Conservation (phyloP, 2,113 vertebrate genomes). For the Microcebus griseorufus region DNA sequence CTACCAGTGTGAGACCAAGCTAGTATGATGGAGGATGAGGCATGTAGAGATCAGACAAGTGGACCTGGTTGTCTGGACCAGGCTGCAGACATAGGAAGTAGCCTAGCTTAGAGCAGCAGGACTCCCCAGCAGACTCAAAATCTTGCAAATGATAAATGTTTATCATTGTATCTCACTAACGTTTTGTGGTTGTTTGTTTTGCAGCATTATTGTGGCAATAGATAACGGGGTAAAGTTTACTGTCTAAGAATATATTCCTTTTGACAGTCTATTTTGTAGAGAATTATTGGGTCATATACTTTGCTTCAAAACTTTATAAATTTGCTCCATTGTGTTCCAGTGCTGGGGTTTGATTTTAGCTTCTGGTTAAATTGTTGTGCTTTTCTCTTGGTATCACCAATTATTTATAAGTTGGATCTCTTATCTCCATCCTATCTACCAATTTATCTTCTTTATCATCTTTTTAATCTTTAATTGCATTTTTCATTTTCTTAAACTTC, state of each 20-base stretch:
- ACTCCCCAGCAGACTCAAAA: not conserved
- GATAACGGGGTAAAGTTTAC: not conserved
- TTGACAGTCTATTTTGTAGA: conserved; percentile 34
- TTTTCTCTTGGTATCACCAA: conserved; percentile 6
- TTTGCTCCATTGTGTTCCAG: conserved; percentile 37
- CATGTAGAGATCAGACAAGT: not conserved
- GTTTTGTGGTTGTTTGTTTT: conserved; percentile 25
- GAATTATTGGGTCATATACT: conserved; percentile 35
- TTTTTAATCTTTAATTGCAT: conserved; percentile 25
- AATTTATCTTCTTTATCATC: conserved; percentile 28
- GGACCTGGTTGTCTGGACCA: not conserved
- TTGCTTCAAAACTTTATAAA: conserved; percentile 40
- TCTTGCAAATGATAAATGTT: not conserved
- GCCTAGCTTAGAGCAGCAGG: not conserved
- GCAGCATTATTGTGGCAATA: conserved; percentile 3
- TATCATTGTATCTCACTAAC: not conserved
- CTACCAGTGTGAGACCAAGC: not conserved
- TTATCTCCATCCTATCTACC: conserved; percentile 21
- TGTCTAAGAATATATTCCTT: conserved; percentile 38
- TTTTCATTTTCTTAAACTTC: conserved; percentile 7
- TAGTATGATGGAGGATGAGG: not conserved
- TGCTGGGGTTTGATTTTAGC: conserved; percentile 36
- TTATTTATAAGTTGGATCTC: conserved; percentile 34
- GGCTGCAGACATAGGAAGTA: not conserved
- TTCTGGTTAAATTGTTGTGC: conserved; percentile 37